phyloP scores from a whole-genome alignment of 1,140 invertebrate genomes.

The Ganaspis sp. region DNA sequence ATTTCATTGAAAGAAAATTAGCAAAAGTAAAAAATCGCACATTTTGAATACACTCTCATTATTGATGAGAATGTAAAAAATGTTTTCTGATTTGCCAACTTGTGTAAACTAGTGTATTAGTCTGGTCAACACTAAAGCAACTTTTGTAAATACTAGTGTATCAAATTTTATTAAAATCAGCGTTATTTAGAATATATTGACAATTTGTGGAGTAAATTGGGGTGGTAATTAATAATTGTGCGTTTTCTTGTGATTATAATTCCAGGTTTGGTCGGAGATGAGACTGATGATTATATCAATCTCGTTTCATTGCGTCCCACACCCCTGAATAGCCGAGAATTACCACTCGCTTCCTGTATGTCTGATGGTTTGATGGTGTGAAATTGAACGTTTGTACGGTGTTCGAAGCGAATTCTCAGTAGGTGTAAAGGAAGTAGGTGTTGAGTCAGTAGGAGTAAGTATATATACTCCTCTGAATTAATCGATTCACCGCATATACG shows the following conservation, averaged over 20 bases:
- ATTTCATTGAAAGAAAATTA: too few relatives aligned
- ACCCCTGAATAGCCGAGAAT: slow-evolving; percentile 41
- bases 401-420: neutral
- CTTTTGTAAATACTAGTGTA: too few relatives aligned
- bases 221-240: neutral
- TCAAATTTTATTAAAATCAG: too few relatives aligned
- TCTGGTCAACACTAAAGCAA: too few relatives aligned
- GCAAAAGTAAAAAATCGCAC: too few relatives aligned
- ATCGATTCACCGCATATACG: slow-evolving; percentile 12
- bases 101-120: too few relatives aligned
- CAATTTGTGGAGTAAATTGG: too few relatives aligned
- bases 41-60: too few relatives aligned
- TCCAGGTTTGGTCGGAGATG: slow-evolving; percentile 47
- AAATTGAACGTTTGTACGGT: slow-evolving; percentile 49
- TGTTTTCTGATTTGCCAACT: too few relatives aligned
- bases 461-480: slow-evolving; percentile 18
- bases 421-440: slow-evolving; percentile 23
- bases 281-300: slow-evolving; percentile 49
- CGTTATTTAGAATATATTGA: too few relatives aligned
- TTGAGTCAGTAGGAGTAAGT: slow-evolving; percentile 10
- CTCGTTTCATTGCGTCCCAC: slow-evolving; percentile 41
- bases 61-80: too few relatives aligned
- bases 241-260: slow-evolving; percentile 47
- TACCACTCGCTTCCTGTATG: slow-evolving; percentile 45
- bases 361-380: slow-evolving; percentile 43